Conservation (phyloP, 2,797 vertebrate genomes). For the Danio kyathit region DNA sequence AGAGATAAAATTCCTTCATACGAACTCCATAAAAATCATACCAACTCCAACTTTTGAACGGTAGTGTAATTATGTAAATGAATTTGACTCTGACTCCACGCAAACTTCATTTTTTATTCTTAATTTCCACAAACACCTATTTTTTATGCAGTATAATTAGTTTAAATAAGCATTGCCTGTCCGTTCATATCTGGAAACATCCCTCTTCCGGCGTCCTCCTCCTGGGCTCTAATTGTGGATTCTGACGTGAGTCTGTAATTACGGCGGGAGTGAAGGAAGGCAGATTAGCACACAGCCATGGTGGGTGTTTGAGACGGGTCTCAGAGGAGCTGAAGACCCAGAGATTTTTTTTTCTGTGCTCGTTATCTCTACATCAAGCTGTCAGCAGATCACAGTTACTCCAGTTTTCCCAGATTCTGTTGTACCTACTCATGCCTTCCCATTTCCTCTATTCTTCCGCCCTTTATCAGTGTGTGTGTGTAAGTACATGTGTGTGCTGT, state of each 20-base stretch:
- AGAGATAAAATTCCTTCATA: background rate
- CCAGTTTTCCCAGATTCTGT: conserved; percentile 33
- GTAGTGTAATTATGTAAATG: background rate
- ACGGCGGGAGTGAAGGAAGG: conserved; percentile 35
- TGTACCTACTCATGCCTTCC: conserved; percentile 20
- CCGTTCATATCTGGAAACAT: conserved; percentile 49
- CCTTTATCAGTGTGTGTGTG: background rate
- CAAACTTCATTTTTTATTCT: background rate
- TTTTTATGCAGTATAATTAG: conserved; percentile 38
- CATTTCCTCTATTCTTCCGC: conserved; percentile 6
- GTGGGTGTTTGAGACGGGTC: conserved; percentile 45
- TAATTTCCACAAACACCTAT: background rate
- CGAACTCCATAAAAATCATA: background rate
- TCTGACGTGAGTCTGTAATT: conserved; percentile 56
- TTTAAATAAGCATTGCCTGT: conserved; percentile 32
- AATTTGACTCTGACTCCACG: background rate
- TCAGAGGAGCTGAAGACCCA: conserved; percentile 20
- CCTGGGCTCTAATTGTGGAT: conserved; percentile 52
- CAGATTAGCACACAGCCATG: conserved; percentile 48
- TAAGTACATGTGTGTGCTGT: background rate
- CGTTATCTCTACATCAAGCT: conserved; percentile 59
- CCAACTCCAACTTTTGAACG: background rate
- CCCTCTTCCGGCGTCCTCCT: conserved; percentile 24
- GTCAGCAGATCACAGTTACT: conserved; percentile 55
- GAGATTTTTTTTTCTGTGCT: conserved; percentile 49